phyloP scores from a whole-genome alignment of 2,888 invertebrate species.

The Pycnomerus fuliginosus region DNA sequence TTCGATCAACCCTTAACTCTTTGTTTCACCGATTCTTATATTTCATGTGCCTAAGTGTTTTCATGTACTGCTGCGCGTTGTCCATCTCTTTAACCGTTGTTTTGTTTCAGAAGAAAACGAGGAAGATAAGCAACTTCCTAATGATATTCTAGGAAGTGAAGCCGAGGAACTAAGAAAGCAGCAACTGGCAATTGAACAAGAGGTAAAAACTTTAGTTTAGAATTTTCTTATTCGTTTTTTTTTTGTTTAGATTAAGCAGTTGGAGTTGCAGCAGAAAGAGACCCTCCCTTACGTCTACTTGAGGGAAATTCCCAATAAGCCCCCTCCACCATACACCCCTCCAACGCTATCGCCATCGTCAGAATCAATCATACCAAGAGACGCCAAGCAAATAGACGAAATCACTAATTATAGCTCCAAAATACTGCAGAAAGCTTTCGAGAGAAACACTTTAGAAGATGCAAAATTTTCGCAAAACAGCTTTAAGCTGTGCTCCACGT shows the following conservation, averaged over 20 bases:
- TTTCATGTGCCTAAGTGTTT: conserved; percentile 5
- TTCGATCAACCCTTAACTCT: no score
- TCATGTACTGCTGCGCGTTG: not conserved
- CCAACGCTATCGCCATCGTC: conserved; percentile 51
- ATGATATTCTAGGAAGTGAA: conserved; percentile 52
- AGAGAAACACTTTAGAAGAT: conserved; percentile 40
- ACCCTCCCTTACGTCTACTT: conserved; percentile 59
- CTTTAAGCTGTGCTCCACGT: conserved; percentile 37
- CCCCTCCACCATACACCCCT: conserved; percentile 74
- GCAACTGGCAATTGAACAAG: conserved; percentile 64
- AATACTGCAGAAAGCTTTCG: conserved; percentile 53
- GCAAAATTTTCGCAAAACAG: conserved; percentile 44
- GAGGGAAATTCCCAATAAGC: conserved; percentile 71
- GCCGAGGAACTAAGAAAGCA: conserved; percentile 63
- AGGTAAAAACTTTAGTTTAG: conserved; percentile 50
- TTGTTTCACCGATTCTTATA: no score
- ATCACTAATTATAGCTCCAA: conserved; percentile 53
- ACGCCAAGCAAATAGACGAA: conserved; percentile 53
- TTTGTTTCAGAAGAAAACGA: conserved; percentile 2
- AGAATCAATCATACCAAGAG: conserved; percentile 50
- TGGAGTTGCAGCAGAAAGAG: conserved; percentile 56
- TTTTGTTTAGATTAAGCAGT: conserved; percentile 57
- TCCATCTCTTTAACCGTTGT: conserved; percentile 4
- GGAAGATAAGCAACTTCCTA: conserved; percentile 12
- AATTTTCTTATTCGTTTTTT: not conserved